Base-by-base conservation (phyloP, 2,888 invertebrate species). In the Cyclophora punctaria region DNA sequence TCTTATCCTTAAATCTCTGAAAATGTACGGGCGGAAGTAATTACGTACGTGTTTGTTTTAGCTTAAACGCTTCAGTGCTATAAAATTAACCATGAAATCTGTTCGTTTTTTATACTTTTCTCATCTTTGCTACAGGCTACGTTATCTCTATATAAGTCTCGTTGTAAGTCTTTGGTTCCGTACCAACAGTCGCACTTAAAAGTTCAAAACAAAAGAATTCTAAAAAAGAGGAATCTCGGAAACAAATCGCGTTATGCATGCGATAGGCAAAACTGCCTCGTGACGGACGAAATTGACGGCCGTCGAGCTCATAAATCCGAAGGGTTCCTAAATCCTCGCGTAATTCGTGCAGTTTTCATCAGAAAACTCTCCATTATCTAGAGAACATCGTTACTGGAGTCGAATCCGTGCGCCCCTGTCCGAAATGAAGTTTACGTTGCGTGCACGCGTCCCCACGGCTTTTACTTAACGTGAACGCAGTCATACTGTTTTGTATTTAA, bases 321-420 rank as follows among this genome's bases (percentile, higher is more conserved):
- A 71, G 75, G 56, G 74, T 75, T 76, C 74, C 80, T 75, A 80
- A 85, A 85, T 83, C 82, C 78, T 78, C 79, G 78, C 79, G 82
- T 81, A 78, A 79, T 73, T 71, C 76, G 75, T 80, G 72, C 78
- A 76, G 83, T 82, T 85, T 87, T 83, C 84, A 83, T 85, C 83
- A 84, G 82, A 84, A 80, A 83, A 83, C 83, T 85, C 81, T 77
- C 83, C 78, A 86, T 86, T 86, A 86, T 85, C 83, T 83, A 78
- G 73, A 83, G 86, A 85, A 85, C 87, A 87, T 84, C 85, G 84
- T 87, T 86, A 85, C 82, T 78, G 80, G 81, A 78, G 80, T 78
- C 69, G 74, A 83, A 78, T 74, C 83, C 75, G 69, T 81, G 80
- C 80, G 73, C 78, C 82, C 79, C 82, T 71, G 73, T 75, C 78